These are phyloP conservation scores for Ceratothoa steindachneri DNA, from an alignment of 2,888 invertebrate species.

Conservation along the genomic window DNA sequence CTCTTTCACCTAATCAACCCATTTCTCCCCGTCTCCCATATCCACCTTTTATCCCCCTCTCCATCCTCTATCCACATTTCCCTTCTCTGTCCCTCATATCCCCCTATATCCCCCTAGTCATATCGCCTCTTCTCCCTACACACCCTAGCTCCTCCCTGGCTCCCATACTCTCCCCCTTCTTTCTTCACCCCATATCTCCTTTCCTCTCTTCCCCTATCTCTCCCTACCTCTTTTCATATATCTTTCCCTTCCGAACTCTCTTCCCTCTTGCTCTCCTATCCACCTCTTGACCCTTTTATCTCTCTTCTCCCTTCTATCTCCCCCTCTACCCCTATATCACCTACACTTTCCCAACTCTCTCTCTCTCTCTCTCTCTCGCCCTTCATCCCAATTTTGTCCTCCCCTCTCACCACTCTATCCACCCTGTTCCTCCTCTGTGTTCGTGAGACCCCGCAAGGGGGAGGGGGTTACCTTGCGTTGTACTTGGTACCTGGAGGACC, in stretches of 20 bases:
- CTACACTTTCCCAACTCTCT: background rate
- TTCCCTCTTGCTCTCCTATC: background rate
- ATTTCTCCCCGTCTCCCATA: background rate
- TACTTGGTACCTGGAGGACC: too few relatives aligned
- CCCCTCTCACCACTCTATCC: background rate
- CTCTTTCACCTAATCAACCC: background rate
- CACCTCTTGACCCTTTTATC: background rate
- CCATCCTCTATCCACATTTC: background rate
- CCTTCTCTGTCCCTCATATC: background rate
- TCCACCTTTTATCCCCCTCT: background rate
- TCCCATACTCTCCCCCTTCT: background rate
- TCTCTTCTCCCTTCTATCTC: background rate
- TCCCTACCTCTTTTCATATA: background rate
- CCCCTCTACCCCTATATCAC: background rate
- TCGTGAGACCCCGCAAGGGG: too few relatives aligned
- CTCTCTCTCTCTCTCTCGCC: conserved; percentile 11
- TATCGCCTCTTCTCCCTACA: background rate
- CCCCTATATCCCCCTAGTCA: background rate
- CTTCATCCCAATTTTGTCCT: background rate
- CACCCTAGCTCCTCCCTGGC: background rate
- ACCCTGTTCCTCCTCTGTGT: background rate
- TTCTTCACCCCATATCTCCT: background rate
- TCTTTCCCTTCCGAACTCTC: background rate
- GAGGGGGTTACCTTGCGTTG: too few relatives aligned
- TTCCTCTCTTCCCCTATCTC: background rate